Conservation (phyloP, 1,140 invertebrate species). For the Whitmania pigra region DNA sequence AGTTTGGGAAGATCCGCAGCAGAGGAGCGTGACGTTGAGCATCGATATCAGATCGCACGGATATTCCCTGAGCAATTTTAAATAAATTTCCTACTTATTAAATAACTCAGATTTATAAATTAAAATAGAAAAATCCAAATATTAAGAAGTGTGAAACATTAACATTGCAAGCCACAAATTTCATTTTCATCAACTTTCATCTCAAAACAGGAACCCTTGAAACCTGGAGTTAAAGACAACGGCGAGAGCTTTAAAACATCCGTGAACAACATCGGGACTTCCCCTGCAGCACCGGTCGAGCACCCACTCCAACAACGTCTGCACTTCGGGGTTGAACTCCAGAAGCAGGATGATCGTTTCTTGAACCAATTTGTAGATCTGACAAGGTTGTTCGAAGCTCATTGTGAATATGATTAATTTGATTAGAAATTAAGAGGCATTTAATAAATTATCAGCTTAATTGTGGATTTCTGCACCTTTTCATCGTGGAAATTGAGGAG, state of each 20-base stretch:
- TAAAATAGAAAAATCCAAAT: not conserved
- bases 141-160: not conserved
- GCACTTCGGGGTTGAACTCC: constrained; percentile 89
- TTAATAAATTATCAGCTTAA: constrained; percentile 14
- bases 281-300: constrained; percentile 94
- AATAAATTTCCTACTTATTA: not conserved
- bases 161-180: too few species aligned
- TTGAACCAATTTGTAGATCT: constrained; percentile 77
- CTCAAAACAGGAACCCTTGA: constrained; percentile 27
- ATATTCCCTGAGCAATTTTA: constrained; percentile 63
- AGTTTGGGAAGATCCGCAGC: constrained; percentile 81
- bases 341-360: constrained; percentile 84
- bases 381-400: constrained; percentile 21
- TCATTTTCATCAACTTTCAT: not conserved
- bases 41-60: constrained; percentile 95
- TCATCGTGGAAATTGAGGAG: constrained; percentile 72
- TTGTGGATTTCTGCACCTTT: constrained; percentile 50
- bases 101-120: not conserved
- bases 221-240: constrained; percentile 89
- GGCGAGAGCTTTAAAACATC: constrained; percentile 84
- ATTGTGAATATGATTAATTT: not conserved
- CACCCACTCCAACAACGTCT: constrained; percentile 84
- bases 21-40: constrained; percentile 89
- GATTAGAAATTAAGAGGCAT: constrained; percentile 13
- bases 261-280: constrained; percentile 71